Base-by-base conservation (phyloP, 2,888 invertebrate species). In the Diloba caeruleocephala region DNA sequence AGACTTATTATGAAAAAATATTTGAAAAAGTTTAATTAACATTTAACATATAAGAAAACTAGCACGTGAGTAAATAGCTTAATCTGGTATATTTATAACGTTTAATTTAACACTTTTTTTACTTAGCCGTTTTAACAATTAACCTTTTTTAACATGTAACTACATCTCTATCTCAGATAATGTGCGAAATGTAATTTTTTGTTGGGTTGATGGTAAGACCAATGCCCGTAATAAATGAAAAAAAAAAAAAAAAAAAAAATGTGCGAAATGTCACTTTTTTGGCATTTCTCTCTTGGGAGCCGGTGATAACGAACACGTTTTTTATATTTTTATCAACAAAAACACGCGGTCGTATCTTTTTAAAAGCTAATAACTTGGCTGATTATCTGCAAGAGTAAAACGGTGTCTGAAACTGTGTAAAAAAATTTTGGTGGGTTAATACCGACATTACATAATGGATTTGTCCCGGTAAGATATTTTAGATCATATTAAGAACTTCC, bases 381-480 rank as follows among this genome's bases (percentile, higher is more conserved):
- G 17, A 26, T 39, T 36, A 41, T 21, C 14, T 42, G 36, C 39
- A 17, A 26, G 13, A 39, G 25, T 38, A 37, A 53, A 45, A 46
- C 41, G 31, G 36, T 44, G 21, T 46, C 15, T 1, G 10, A 33
- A 36, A 43, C 17, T 2, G 29, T 33, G n/a, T 39, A 38, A 28
- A 37, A 17, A 38, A 60, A 54, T 50, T 41, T 51, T 36, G 37
- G 58, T 48, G 36, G 46, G 66, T 44, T 52, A 58, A 43, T 45
- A 46, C 23, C 45, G 57, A 72, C 65, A 87, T 92, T 92, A 90
- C 87, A 91, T 92, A 92, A 92, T 92, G 89, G 79, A 79, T 10
- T 12, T 17, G 31, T 57, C 38, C 56, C 66, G 81, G 92, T 91
- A 71, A 87, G 86, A 55, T 72, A 76, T 73, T 80, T 82, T 83